Base-by-base conservation (phyloP, 2,888 invertebrate species). In the Dione juno region DNA sequence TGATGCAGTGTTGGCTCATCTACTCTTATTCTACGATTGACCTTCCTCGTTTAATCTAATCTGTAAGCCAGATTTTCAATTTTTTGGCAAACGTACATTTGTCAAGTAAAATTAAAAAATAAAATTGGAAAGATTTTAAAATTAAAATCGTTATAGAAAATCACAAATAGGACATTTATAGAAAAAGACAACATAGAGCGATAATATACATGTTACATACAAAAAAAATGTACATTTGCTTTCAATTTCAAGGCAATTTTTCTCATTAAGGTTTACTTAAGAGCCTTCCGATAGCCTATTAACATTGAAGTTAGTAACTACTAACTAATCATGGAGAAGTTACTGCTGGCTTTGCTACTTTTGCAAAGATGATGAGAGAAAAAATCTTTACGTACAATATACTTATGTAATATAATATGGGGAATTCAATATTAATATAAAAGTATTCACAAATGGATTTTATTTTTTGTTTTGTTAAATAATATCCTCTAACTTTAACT, bases 1-100 rank as follows among this genome's bases (percentile, higher is more conserved):
- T 71, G 67, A 74, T 77, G 77, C 78, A 78, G 75, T 75, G 69
- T 63, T 48, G 14, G 41, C 61, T 61, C 64, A 65, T 65, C 21
- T 67, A 43, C 68, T 53, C 45, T 48, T 10, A 50, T 54, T 67
- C 35, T 41, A 37, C 61, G n/a, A 9, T 40, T 59, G 63, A 53
- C 48, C 71, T 72, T 63, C 64, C 45, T n/a, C 61, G 53, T 35
- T 43, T 43, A 52, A 50, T 61, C 64, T 52, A 50, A 64, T 52
- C 64, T 64, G 13, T 50, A 14, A 37, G 50, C 16, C 16, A 64
- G 50, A 64, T 64, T 64, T 64, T 40, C 6, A 52, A 16, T 28
- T 45, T 61, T n/a, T 61, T 61, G 45, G 45, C 61, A 45, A 35
- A 16, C 28, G n/a, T n/a, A 0, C 35, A 54, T 16, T 16, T n/a